Evolutionary conservation across 2,113 vertebrate genomes (phyloP), one percentile per base, ranked within the genome.

Genomic region (Kryptolebias marmoratus): DNA sequence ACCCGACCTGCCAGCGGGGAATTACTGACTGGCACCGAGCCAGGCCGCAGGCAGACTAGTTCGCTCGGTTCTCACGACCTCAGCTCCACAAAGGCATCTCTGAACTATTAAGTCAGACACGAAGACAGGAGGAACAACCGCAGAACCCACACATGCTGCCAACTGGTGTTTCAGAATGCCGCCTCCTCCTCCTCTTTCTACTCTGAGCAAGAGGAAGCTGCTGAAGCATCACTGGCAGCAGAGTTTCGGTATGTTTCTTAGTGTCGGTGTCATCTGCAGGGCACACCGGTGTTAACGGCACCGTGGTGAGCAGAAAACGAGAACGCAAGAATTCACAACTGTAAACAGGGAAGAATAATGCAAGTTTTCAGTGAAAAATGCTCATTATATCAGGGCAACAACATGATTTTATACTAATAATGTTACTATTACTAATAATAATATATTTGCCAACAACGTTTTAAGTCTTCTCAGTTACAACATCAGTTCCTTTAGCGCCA

Each of bases 61-160:
- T 92, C 93, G 91, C 92, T 90, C 77, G 67, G 93, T 95, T 95
- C 94, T 95, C 95, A 95, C 94, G 95, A 95, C 95, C 94, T 95
- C 92, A 89, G 88, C 90, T 91, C 84, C 89, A 89, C 92, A 90
- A 83, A 90, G 86, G 88, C 91, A 91, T 90, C 87, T 87, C 92
- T 90, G 88, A 91, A 93, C 90, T 92, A 87, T 92, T 90, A 90
- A 90, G 87, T 88, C 84, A 89, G 88, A 92, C 91, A 84, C 86
- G 82, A 84, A 90, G 87, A 86, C 91, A 87, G 81, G 53, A 83
- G 58, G 79, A 83, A 69, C 68, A 57, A 89, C 92, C 92, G 52
- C 90, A 81, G 55, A 89, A 89, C 81, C 88, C 88, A 87, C 91
- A 85, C 90, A 82, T 76, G 68, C 86, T 90, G 92, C 91, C 93